phyloP scores from a whole-genome alignment of 2,113 vertebrate genomes.

The Pica pica region DNA sequence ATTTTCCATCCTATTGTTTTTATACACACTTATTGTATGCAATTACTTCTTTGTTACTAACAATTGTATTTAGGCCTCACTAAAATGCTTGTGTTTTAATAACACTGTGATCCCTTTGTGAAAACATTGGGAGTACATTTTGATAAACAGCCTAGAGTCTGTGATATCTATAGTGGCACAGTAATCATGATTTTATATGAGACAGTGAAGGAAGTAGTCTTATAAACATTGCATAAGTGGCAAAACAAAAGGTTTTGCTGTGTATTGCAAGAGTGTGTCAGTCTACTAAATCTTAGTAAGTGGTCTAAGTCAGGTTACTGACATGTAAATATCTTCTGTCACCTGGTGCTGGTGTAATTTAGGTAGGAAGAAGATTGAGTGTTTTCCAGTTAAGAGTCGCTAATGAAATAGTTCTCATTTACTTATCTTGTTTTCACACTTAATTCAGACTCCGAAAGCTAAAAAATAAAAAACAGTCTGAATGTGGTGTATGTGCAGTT shows the following conservation, averaged over 20 bases:
- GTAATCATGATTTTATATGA: neutral
- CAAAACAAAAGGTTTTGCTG: neutral
- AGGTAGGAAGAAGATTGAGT: neutral
- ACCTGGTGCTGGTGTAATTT: neutral
- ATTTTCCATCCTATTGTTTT: neutral
- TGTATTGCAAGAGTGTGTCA: neutral
- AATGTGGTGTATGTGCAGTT: neutral
- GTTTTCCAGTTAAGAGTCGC: neutral
- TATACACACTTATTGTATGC: neutral
- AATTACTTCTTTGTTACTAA: neutral
- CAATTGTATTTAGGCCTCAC: neutral
- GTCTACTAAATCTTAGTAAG: neutral
- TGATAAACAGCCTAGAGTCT: neutral
- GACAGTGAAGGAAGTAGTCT: neutral
- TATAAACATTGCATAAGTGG: neutral
- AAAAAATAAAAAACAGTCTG: neutral
- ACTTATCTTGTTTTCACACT: neutral
- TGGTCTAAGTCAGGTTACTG: neutral
- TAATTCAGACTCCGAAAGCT: neutral
- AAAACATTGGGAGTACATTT: slow-evolving; percentile 11
- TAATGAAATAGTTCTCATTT: neutral
- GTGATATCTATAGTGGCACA: neutral
- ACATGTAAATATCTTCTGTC: neutral
- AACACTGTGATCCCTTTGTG: neutral
- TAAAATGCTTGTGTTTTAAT: slow-evolving; percentile 11